These are phyloP conservation scores for Tonatia bakeri DNA, from an alignment of 2,113 vertebrate species.

Conservation along the genomic window DNA sequence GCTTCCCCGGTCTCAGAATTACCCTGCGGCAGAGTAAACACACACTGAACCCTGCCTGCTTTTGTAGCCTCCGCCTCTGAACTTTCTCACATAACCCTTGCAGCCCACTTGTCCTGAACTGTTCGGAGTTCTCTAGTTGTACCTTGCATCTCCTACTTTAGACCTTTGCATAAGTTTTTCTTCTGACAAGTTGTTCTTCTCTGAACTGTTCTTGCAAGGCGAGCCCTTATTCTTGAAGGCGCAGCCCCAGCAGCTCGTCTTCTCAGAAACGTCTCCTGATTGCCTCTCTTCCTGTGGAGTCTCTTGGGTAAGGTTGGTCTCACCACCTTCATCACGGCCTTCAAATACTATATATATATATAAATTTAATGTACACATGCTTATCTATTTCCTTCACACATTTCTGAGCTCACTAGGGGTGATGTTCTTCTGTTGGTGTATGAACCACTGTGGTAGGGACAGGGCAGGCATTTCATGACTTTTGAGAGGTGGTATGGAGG, in stretches of 20 bases:
- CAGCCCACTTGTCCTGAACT: too few species aligned
- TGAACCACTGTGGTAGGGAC: neutral
- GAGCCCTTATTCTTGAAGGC: neutral
- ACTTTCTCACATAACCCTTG: neutral
- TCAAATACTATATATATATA: neutral
- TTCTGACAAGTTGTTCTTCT: neutral
- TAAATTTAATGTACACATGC: neutral
- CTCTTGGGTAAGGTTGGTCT: neutral
- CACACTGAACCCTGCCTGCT: rapidly evolving
- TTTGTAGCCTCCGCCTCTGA: neutral
- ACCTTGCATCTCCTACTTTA: neutral
- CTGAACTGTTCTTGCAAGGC: neutral
- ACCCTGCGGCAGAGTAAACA: rapidly evolving
- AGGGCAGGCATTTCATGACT: neutral
- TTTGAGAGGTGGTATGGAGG: neutral
- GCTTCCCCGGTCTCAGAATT: rapidly evolving
- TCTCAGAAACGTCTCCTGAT: neutral
- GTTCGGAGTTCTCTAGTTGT: neutral
- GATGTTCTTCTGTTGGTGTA: neutral
- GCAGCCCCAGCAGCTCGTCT: neutral
- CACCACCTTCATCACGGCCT: neutral
- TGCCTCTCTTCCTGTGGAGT: neutral
- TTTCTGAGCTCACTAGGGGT: neutral
- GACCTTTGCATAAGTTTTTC: neutral
- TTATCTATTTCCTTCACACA: neutral